Evolutionary conservation across 2,888 invertebrate species (phyloP), one percentile per base, ranked within the genome.

Genomic region (Calliscelio sp.): DNA sequence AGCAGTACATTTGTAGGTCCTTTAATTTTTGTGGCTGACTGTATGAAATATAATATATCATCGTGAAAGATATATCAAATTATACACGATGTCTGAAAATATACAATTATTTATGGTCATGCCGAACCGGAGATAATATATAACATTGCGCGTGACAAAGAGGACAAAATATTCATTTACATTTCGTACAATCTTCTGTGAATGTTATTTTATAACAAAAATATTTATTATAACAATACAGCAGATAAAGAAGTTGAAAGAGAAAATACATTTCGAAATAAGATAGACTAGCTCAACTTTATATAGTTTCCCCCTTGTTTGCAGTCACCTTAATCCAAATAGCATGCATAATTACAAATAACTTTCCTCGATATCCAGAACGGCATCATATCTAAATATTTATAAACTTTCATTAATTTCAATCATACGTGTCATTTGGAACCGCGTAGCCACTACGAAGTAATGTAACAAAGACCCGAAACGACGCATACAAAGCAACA

Each of bases 21-120:
- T 70, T 53, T 70, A 53, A 79, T 44, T 70, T 79, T 79, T 70
- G 70, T 55, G 70, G 44, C 44, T 70, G 63, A 70, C 70, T 70
- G 53, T 79, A 79, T 70, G 78, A 63, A 79, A 70, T 46, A 63
- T 38, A 70, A 79, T 79, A 70, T 70, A 79, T 79, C 78, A 79
- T 46, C 63, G 38, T 7, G 70, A 63, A 70, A 63, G 78, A 79
- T 79, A 79, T 79, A 79, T 79, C 78, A 79, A 79, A 79, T 79
- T 79, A 79, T 79, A 79, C 79, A 71, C 79, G 65, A 71, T 79
- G 79, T 65, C 79, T 46, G 65, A 65, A 79, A 79, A 71, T 71
- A 71, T 63, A 71, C 79, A 68, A 77, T 79, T 79, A 79, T 79
- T 79, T 71, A 79, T 79, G 71, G 79, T 79, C 65, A 65, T 51